Evolutionary conservation across 2,888 invertebrate genomes (phyloP).

Genomic region (Machimus rusticus): DNA sequence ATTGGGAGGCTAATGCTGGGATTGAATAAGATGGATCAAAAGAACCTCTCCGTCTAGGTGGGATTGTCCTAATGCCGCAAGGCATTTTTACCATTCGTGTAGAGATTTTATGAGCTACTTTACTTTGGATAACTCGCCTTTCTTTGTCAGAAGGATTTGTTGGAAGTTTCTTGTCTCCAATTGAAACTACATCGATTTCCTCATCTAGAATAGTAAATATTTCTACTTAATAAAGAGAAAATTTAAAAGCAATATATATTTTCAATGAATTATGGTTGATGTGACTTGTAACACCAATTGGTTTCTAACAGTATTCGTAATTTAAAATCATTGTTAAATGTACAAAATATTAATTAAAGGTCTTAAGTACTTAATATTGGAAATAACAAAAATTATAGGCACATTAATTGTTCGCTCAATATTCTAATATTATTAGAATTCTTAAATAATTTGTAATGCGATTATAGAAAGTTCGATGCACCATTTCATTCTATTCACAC

Average conservation of each 20-base stretch:
- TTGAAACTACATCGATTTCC: conserved; percentile 84
- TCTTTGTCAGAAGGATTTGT: conserved; percentile 75
- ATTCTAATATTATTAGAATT: background rate
- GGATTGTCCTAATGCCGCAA: conserved; percentile 54
- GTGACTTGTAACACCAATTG: background rate
- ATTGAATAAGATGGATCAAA: conserved; percentile 50
- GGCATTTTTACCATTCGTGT: conserved; percentile 56
- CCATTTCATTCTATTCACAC: background rate
- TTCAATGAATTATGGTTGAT: background rate
- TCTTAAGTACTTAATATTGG: no score
- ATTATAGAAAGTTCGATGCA: background rate
- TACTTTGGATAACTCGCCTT: conserved; percentile 70
- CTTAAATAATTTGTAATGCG: background rate
- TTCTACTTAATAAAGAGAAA: background rate
- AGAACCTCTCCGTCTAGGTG: conserved; percentile 52
- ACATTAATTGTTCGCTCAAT: no score
- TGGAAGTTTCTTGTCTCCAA: conserved; percentile 70
- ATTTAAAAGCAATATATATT: background rate
- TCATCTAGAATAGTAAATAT: conserved; percentile 64
- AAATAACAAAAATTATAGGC: no score
- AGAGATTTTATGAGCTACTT: conserved; percentile 68
- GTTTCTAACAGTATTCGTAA: background rate
- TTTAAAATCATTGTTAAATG: background rate
- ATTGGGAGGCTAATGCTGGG: conserved; percentile 57
- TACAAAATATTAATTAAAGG: background rate